These are phyloP conservation scores for Euzetes globulus DNA, from an alignment of 2,888 invertebrate species.

Conservation along the genomic window DNA sequence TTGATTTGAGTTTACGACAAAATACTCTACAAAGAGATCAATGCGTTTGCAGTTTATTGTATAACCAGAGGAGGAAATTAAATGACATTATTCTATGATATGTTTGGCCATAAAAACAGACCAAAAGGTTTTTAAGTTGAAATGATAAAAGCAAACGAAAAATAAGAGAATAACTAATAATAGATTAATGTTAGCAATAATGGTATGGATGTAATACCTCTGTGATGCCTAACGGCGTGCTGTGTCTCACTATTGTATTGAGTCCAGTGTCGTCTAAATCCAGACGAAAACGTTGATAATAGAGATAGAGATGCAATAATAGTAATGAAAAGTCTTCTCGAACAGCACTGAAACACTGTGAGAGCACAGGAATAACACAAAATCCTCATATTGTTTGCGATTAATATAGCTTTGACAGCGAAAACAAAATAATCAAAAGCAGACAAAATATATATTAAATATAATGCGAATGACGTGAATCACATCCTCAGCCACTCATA, in stretches of 20 bases:
- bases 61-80: conserved; percentile 14
- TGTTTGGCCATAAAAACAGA: background rate
- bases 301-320: conserved; percentile 16
- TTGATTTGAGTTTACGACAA: conserved; percentile 6
- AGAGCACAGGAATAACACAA: conserved; percentile 24
- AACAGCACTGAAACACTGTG: conserved; percentile 13
- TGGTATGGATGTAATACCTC: conserved; percentile 26
- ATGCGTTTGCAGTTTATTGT: background rate
- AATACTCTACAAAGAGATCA: conserved; percentile 1
- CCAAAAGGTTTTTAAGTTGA: background rate
- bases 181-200: background rate
- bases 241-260: conserved; percentile 28
- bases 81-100: background rate
- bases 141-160: background rate
- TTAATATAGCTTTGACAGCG: conserved; percentile 19
- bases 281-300: conserved; percentile 15
- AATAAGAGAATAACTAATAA: background rate
- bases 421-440: conserved; percentile 20
- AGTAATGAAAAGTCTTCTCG: conserved; percentile 17
- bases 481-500: background rate
- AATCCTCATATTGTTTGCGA: conserved; percentile 26
- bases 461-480: background rate
- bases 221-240: conserved; percentile 28
- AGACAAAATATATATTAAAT: conserved; percentile 23
- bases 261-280: conserved; percentile 28